Percentiles rank a stretch among this genome's conserved stretches.
These are phyloP conservation scores for Hirundo rustica DNA, from an alignment of 2,797 vertebrate genomes.

Conservation along the genomic window DNA sequence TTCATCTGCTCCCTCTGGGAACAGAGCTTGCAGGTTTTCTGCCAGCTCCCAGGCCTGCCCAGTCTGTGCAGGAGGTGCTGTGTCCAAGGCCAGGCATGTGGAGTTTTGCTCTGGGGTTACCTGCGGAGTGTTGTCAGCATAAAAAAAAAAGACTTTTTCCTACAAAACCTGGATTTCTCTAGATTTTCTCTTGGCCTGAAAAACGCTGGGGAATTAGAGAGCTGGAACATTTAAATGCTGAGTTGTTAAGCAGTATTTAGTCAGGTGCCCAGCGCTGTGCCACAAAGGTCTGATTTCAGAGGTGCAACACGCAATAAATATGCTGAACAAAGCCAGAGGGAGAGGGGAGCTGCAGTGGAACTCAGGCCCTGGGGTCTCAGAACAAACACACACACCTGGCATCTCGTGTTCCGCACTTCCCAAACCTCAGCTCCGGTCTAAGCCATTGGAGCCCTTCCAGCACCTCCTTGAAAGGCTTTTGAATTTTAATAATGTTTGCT, in stretches of 20 bases:
- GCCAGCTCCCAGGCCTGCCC: neutral
- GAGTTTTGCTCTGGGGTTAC: neutral
- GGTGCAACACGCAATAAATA: no score
- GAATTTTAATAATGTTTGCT: neutral
- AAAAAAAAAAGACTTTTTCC: neutral
- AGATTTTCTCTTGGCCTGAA: neutral
- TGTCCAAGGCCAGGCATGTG: neutral
- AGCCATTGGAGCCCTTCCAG: neutral
- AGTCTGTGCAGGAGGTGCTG: accelerated
- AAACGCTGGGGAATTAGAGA: neutral
- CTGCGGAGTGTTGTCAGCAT: neutral
- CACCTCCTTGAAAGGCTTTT: neutral
- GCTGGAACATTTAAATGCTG: neutral
- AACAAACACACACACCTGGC: no score
- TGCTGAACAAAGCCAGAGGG: no score
- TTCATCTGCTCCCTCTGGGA: neutral
- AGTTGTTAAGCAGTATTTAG: neutral
- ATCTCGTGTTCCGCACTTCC: no score
- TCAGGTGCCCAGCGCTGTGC: neutral
- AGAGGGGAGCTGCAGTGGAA: no score
- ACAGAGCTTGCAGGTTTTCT: neutral
- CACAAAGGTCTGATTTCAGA: neutral
- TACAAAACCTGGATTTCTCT: neutral
- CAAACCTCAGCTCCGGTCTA: no score
- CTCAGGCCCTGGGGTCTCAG: no score